Conservation (phyloP, 92 coral and sea anemone species). For the Parazoanthus swiftii region DNA sequence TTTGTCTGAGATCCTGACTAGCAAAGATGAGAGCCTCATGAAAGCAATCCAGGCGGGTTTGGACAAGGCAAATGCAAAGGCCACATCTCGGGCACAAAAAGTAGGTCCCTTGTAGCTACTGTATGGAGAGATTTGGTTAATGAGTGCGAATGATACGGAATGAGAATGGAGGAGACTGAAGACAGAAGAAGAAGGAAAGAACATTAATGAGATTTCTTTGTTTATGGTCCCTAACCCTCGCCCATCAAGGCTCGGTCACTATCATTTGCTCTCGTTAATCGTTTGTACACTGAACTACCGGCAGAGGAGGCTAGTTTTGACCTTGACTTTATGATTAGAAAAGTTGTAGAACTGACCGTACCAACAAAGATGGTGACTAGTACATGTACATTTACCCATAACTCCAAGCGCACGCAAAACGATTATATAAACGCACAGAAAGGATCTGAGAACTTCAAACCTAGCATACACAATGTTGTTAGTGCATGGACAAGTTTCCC, state of each 20-base stretch:
- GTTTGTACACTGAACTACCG: slow-evolving; percentile 8
- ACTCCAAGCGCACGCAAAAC: slow-evolving; percentile 10
- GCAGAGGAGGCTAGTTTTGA: slow-evolving; percentile 9
- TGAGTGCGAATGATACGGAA: no score
- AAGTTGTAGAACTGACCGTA: slow-evolving; percentile 8
- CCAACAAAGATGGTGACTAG: not conserved
- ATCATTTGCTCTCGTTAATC: slow-evolving; percentile 7
- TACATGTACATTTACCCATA: not conserved
- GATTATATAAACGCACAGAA: not conserved
- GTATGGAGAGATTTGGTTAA: not conserved
- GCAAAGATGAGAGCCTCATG: slow-evolving; percentile 79
- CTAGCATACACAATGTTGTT: no score
- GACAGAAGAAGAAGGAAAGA: slow-evolving; percentile 8
- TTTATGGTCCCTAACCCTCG: slow-evolving; percentile 9
- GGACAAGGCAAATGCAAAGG: slow-evolving; percentile 65
- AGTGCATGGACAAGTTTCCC: no score
- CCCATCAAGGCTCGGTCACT: slow-evolving; percentile 11
- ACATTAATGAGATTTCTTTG: slow-evolving; percentile 2
- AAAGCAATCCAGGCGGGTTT: slow-evolving; percentile 85
- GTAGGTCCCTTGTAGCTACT: slow-evolving; percentile 25
- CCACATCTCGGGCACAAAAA: slow-evolving; percentile 85
- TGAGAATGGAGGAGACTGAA: not conserved
- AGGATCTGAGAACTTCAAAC: no score
- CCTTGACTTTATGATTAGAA: slow-evolving; percentile 6
- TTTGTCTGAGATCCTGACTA: slow-evolving; percentile 68